Base-by-base conservation (phyloP, 2,113 vertebrate species). In the Columba janthina region DNA sequence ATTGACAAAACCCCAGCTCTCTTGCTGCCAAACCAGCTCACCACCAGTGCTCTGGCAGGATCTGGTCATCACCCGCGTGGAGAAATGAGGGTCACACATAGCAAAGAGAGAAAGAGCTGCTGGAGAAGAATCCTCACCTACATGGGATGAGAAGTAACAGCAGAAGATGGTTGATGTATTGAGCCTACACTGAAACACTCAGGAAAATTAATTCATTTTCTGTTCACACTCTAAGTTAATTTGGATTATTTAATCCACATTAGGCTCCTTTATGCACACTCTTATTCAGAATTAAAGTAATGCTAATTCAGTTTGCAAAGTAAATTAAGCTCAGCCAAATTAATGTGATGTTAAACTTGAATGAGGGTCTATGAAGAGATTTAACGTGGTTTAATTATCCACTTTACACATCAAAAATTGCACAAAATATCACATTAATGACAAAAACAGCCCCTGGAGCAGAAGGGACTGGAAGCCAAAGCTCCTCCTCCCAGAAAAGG, bases 161-260 rank as follows among this genome's bases (percentile, higher is more conserved):
- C 46, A 91, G 56, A 79, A 31, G 31, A 89, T 94, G 72, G 94
- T 7, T 64, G 75, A 88, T 81, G 19, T 25, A 66, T 29, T 80
- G 38, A 91, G 34, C 34, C n/a, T 66, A 79, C 8, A 10, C 38
- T 64, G 66, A 84, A 48, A 82, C 24, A 44, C 21, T 78, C 34
- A 78, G 38, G n/a, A 79, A 90, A 93, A 89, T 75, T 48, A 89
- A 81, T 89, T 81, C 18, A 57, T 80, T 89, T 94, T 89, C 61
- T 65, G 29, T 65, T 96, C 93, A 93, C 28, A 72, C 40, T 91
- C 65, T 69, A 93, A 90, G 0, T 84, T 93, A 94, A 94, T 95
- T 95, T 94, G 95, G 91, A 96, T 95, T 95, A 95, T 95, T 96
- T 96, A 96, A 95, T 96, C 95, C 96, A 96, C 66, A 88, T 94